Conservation (phyloP, 2,888 invertebrate genomes). For the Gymnocheta viridis region DNA sequence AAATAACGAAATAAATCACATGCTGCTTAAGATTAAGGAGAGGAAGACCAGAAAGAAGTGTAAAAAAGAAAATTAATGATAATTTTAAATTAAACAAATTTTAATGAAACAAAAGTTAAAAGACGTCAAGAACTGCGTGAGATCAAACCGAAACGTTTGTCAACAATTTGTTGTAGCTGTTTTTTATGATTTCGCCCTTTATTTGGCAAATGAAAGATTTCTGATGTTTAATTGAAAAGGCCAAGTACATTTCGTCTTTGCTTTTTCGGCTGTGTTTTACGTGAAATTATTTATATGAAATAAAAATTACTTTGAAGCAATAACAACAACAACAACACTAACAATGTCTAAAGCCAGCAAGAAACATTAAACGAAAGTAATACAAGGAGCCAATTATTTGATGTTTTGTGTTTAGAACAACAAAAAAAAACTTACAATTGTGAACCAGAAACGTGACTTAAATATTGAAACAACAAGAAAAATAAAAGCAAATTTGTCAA, state of each 20-base stretch:
- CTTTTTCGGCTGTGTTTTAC: conserved; percentile 1
- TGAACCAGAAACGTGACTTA: conserved; percentile 63
- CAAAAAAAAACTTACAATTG: conserved; percentile 20
- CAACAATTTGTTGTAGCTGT: conserved; percentile 25
- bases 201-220: conserved; percentile 10
- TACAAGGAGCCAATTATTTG: not conserved
- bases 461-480: conserved; percentile 34
- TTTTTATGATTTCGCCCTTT: conserved; percentile 20
- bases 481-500: conserved; percentile 48
- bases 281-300: conserved; percentile 46
- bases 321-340: not conserved
- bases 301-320: not conserved
- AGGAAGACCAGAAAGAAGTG: not conserved
- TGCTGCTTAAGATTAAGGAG: not conserved
- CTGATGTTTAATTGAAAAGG: conserved; percentile 48
- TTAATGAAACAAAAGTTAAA: conserved; percentile 50
- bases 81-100: conserved; percentile 65
- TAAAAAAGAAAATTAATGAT: conserved; percentile 58
- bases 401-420: not conserved
- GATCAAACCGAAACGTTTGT: not conserved
- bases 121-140: conserved; percentile 3
- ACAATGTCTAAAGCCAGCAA: not conserved
- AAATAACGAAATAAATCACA: conserved; percentile 47
- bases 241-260: not conserved
- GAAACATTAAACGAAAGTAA: conserved; percentile 1